Conservation (phyloP, 2,888 invertebrate genomes). For the Agapostemon virescens region DNA sequence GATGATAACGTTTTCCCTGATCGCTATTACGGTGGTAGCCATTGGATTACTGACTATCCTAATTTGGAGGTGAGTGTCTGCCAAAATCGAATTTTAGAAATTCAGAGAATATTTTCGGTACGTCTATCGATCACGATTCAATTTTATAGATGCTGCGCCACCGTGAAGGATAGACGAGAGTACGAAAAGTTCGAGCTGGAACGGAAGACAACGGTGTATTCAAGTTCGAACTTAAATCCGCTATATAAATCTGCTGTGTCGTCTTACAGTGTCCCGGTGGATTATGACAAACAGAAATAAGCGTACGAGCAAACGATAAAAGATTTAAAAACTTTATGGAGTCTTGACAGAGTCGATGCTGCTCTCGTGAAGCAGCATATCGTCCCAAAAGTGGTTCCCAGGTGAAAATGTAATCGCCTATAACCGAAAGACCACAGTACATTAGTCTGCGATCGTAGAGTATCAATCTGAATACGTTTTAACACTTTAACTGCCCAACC, state of each 20-base stretch:
- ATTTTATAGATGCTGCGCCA: slow-evolving; percentile 63
- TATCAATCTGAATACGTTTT: neutral
- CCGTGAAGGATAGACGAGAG: slow-evolving; percentile 67
- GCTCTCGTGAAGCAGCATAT: slow-evolving; percentile 31
- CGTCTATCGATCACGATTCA: neutral
- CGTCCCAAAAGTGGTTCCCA: slow-evolving; percentile 69
- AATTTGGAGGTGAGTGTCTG: slow-evolving; percentile 72
- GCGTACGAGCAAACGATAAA: neutral
- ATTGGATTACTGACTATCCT: slow-evolving; percentile 67
- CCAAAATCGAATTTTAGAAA: neutral
- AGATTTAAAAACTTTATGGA: neutral
- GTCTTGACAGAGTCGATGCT: neutral
- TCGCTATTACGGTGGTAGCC: slow-evolving; percentile 61
- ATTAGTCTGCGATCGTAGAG: neutral
- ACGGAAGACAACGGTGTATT: slow-evolving; percentile 65
- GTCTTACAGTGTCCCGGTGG: slow-evolving; percentile 82
- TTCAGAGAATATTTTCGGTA: neutral
- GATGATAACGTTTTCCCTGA: slow-evolving; percentile 53
- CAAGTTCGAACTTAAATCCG: slow-evolving; percentile 82
- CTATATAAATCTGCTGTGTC: slow-evolving; percentile 85
- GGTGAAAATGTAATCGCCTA: slow-evolving; percentile 59
- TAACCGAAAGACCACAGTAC: neutral
- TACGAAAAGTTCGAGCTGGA: slow-evolving; percentile 68
- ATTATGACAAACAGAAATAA: slow-evolving; percentile 68
- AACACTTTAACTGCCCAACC: too few relatives aligned